Evolutionary conservation across 2,888 invertebrate genomes (phyloP), one percentile per base, ranked within the genome.

Genomic region (Yponomeuta sedellus): DNA sequence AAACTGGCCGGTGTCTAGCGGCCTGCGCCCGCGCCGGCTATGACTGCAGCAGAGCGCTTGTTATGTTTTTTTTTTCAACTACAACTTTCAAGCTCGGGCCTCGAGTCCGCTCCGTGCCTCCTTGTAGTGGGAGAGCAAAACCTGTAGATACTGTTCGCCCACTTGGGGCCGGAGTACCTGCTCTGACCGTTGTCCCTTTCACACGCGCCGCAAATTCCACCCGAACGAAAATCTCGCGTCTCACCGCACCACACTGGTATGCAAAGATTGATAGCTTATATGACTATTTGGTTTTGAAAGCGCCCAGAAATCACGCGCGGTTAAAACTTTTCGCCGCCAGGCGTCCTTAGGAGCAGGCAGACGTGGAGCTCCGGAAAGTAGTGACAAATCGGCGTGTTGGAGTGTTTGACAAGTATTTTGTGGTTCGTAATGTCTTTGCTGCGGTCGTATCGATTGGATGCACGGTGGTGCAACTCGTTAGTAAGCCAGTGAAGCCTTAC

Each of bases 251-350:
- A 87, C 87, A 85, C 88, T 90, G 90, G 91, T 91, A 91, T 91
- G 91, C 90, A 90, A 91, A 91, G 91, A 91, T 89, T 90, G 90
- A 90, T 90, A 91, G 90, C 86, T 85, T 90, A 87, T 91, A 89
- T 83, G 91, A 88, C 91, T 89, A 90, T 91, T 91, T 84, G 91
- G 85, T 88, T 89, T 87, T 88, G 86, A 88, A 86, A 86, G 85
- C 86, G 84, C 82, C 80, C 79, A 86, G 91, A 90, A 91, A 91
- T 91, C 91, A 90, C 90, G 91, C 88, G 83, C 90, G 86, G 86
- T 84, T 87, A 85, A 69, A 72, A 88, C 77, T 88, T 91, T 91
- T 89, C 88, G 88, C 88, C 82, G 85, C 85, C 86, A 86, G 85
- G 88, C 91, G 89, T 90, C 89, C 88, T 88, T 84, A 83, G 79